These are phyloP conservation scores for Exephanes ischioxanthus DNA, from an alignment of 2,888 invertebrate species.

Conservation along the genomic window DNA sequence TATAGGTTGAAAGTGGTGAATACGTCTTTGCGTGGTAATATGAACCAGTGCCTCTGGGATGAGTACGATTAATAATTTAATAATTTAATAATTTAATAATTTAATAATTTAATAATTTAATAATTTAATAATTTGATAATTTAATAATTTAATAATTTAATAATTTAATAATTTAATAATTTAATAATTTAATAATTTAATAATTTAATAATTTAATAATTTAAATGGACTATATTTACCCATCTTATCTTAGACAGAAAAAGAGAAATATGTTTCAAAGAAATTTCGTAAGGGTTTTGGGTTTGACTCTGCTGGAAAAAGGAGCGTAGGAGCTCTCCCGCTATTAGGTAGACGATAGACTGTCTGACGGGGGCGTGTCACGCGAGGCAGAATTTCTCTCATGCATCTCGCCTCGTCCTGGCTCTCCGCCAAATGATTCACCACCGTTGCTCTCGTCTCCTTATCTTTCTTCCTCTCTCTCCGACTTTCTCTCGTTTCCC, in stretches of 20 bases:
- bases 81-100: not conserved
- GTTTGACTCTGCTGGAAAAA: not conserved
- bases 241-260: not conserved
- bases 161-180: too few species aligned
- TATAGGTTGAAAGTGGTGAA: not conserved
- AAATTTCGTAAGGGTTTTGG: not conserved
- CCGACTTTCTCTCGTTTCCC: conserved; percentile 14
- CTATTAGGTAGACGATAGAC: conserved; percentile 57
- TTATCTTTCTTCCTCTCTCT: conserved; percentile 19
- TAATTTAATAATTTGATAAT: too few species aligned
- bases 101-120: not conserved
- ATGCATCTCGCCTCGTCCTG: conserved; percentile 56
- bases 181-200: too few species aligned
- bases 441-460: conserved; percentile 34
- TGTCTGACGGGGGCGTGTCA: conserved; percentile 63
- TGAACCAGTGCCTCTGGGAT: not conserved
- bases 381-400: conserved; percentile 56
- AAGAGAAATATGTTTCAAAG: not conserved
- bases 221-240: not conserved
- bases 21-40: not conserved
- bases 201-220: too few species aligned
- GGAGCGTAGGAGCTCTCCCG: conserved; percentile 2
- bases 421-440: conserved; percentile 67
- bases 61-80: not conserved
- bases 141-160: too few species aligned